These are phyloP conservation scores for Prosopocoilus inquinatus DNA, from an alignment of 2,888 invertebrate species.

Conservation along the genomic window DNA sequence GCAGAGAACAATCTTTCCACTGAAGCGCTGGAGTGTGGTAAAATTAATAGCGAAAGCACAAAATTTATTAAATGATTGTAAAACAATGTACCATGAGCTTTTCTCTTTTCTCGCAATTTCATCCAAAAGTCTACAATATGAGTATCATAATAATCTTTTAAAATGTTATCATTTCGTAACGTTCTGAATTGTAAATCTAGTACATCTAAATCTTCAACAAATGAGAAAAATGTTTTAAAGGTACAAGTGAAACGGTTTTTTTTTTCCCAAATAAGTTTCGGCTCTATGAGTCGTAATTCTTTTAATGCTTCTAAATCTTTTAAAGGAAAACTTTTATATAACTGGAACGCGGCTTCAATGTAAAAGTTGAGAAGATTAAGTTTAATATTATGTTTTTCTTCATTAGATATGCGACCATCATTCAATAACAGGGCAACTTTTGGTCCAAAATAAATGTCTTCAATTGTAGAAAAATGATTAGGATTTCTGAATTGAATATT, in stretches of 20 bases:
- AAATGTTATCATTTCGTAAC: constrained; percentile 9
- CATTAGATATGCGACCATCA: no score
- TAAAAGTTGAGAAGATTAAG: no score
- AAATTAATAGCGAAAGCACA: constrained; percentile 10
- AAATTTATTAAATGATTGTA: constrained; percentile 12
- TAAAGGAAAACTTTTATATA: no score
- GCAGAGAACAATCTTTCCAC: constrained; percentile 19
- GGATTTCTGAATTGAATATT: constrained; percentile 21
- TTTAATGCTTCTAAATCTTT: constrained; percentile 6
- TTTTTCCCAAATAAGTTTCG: constrained; percentile 7
- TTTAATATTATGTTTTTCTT: no score
- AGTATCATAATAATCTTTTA: neutral
- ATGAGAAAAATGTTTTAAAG: constrained; percentile 13
- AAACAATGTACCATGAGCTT: constrained; percentile 10
- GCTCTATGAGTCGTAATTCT: constrained; percentile 9
- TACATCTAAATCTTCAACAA: constrained; percentile 1
- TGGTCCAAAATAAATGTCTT: constrained; percentile 21
- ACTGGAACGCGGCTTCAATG: no score
- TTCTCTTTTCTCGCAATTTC: constrained; percentile 12
- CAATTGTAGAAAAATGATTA: constrained; percentile 13
- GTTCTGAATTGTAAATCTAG: constrained; percentile 12
- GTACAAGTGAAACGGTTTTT: constrained; percentile 10
- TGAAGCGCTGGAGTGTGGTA: constrained; percentile 19
- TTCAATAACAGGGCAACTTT: constrained; percentile 1
- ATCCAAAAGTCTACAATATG: constrained; percentile 15